phyloP scores from a whole-genome alignment of 2,888 invertebrate genomes.

The Agonopterix arenella region DNA sequence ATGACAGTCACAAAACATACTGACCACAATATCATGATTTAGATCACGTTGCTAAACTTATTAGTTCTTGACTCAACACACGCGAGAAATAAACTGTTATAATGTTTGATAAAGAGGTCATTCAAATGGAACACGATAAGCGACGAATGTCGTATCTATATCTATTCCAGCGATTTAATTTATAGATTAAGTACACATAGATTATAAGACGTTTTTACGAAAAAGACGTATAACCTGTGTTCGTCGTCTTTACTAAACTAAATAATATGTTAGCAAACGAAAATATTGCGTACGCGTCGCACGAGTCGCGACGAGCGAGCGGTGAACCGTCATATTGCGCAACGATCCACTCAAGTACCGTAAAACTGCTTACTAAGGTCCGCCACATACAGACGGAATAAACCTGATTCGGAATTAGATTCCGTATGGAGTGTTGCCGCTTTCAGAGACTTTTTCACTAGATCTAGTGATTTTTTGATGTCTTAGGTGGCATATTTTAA shows the following conservation, averaged over 20 bases:
- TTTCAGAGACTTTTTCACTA: no score
- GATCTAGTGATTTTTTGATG: no score
- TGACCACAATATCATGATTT: constrained; percentile 35
- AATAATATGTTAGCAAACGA: constrained; percentile 12
- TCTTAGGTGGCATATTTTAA: no score
- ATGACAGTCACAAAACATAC: constrained; percentile 21
- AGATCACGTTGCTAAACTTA: constrained; percentile 4
- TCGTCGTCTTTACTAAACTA: constrained; percentile 24
- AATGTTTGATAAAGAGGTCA: constrained; percentile 9
- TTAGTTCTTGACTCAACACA: neutral
- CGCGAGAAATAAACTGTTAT: constrained; percentile 3
- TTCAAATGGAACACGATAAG: constrained; percentile 3
- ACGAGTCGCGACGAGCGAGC: neutral
- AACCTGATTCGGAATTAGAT: no score
- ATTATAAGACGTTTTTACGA: neutral
- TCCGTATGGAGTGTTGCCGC: no score
- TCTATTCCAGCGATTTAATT: neutral
- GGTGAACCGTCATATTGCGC: constrained; percentile 1
- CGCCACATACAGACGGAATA: no score
- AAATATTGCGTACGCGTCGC: constrained; percentile 36
- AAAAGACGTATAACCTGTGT: constrained; percentile 2
- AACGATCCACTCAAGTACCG: no score
- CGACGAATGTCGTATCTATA: neutral
- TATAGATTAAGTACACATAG: no score
- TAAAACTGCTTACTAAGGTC: no score